Evolutionary conservation across 2,113 vertebrate species (phyloP).

Genomic region (Cranoglanis bouderius): DNA sequence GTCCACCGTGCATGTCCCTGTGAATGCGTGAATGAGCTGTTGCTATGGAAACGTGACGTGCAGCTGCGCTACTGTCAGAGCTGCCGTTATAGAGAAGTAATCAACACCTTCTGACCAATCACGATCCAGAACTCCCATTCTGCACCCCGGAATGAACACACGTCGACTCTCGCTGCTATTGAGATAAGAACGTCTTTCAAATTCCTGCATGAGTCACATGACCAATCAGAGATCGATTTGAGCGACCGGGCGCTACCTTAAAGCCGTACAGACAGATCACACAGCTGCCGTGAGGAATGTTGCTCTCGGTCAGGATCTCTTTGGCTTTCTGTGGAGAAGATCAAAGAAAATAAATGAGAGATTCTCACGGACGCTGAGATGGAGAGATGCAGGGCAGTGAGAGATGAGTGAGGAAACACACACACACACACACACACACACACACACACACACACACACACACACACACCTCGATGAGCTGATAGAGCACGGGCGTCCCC

Average conservation of each 20-base stretch:
- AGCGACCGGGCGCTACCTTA: slow-evolving; percentile 76
- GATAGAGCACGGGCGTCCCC: slow-evolving; percentile 74
- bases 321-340: slow-evolving; percentile 84
- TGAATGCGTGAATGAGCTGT: not conserved
- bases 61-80: not conserved
- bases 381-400: not conserved
- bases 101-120: not conserved
- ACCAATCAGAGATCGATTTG: no score
- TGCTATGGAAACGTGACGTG: not conserved
- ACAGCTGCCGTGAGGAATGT: slow-evolving; percentile 93
- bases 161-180: no score
- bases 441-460: not conserved
- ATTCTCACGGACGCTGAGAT: not conserved
- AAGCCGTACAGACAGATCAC: slow-evolving; percentile 94
- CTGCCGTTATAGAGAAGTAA: not conserved
- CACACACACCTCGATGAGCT: slow-evolving; percentile 75
- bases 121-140: not conserved
- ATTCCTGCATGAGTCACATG: no score
- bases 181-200: no score
- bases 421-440: no score
- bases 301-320: slow-evolving; percentile 95
- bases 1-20: no score
- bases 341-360: not conserved
- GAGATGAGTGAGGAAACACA: not conserved
- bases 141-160: no score